Conservation (phyloP, 1,140 invertebrate genomes). For the Araneus ventricosus region DNA sequence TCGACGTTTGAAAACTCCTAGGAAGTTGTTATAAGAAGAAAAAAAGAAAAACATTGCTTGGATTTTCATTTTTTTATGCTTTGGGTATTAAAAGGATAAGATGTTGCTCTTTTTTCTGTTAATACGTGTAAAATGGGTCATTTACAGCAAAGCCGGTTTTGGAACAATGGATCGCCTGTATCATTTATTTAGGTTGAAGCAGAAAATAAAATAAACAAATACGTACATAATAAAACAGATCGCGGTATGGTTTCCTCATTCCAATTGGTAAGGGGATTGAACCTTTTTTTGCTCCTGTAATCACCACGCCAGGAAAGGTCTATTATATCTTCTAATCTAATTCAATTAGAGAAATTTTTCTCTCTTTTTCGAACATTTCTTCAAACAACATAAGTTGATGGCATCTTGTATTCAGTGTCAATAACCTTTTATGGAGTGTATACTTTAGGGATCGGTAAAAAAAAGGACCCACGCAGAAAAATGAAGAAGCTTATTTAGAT, state of each 20-base stretch:
- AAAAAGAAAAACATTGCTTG: not conserved
- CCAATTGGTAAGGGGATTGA: slow-evolving; percentile 13
- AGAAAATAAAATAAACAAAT: not conserved
- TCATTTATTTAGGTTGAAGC: slow-evolving; percentile 32
- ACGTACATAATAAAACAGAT: slow-evolving; percentile 35
- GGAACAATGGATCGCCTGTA: slow-evolving; percentile 35
- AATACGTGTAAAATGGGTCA: slow-evolving; percentile 34
- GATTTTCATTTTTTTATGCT: not conserved
- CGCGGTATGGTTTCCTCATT: slow-evolving; percentile 44
- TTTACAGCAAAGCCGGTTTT: slow-evolving; percentile 16
- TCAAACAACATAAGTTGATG: slow-evolving; percentile 26
- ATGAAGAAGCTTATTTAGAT: not conserved
- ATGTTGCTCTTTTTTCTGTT: not conserved
- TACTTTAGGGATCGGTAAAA: not conserved
- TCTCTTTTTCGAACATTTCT: not conserved
- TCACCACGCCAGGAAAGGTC: not conserved
- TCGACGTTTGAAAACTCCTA: not conserved
- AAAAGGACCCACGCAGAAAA: not conserved
- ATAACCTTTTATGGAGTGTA: slow-evolving; percentile 15
- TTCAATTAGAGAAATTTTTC: slow-evolving; percentile 12
- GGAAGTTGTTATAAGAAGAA: not conserved
- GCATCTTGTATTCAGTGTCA: not conserved
- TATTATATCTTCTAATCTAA: slow-evolving; percentile 30
- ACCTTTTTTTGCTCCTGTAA: not conserved
- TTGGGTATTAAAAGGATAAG: slow-evolving; percentile 9